A percentile compares a stretch with the other conserved stretches of the same genome.
Conservation (phyloP, 1,140 invertebrate species). For the Bombus haemorrhoidalis region DNA sequence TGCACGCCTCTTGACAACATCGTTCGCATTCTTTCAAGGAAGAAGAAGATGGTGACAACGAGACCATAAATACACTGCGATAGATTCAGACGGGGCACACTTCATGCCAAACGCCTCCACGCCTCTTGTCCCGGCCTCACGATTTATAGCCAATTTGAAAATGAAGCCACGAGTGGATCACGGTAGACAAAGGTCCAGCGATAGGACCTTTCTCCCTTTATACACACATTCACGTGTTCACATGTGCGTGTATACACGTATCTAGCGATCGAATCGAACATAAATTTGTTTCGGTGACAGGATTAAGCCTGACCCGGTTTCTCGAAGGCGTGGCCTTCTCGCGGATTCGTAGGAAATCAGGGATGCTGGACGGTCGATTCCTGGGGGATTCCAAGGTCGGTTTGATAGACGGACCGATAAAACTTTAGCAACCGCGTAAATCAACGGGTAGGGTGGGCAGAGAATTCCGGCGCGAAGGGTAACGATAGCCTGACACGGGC, state of each 20-base stretch:
- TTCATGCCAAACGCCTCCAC: neutral
- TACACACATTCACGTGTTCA: neutral
- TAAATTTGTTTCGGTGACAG: constrained; percentile 41
- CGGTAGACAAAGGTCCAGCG: neutral
- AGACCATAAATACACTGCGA: constrained; percentile 12
- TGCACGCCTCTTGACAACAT: neutral
- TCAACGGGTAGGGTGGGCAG: constrained; percentile 53
- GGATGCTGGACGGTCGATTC: constrained; percentile 9
- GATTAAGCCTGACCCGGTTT: constrained; percentile 47
- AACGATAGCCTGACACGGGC: constrained; percentile 18
- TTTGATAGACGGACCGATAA: constrained; percentile 73
- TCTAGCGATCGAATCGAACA: constrained; percentile 13
- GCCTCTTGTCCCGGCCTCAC: too few species aligned
- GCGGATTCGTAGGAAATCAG: constrained; percentile 35
- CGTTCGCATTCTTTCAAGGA: neutral
- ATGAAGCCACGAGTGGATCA: constrained; percentile 3
- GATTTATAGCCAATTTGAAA: constrained; percentile 37
- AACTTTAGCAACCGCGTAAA: constrained; percentile 74
- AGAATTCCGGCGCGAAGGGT: constrained; percentile 20
- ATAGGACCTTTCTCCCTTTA: neutral
- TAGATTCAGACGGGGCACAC: neutral
- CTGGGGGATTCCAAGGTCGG: constrained; percentile 29
- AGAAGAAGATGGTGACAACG: neutral
- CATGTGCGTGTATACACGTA: neutral
- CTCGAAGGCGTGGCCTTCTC: constrained; percentile 1